phyloP scores from a whole-genome alignment of 2,797 vertebrate species.

The Siniperca obscura region DNA sequence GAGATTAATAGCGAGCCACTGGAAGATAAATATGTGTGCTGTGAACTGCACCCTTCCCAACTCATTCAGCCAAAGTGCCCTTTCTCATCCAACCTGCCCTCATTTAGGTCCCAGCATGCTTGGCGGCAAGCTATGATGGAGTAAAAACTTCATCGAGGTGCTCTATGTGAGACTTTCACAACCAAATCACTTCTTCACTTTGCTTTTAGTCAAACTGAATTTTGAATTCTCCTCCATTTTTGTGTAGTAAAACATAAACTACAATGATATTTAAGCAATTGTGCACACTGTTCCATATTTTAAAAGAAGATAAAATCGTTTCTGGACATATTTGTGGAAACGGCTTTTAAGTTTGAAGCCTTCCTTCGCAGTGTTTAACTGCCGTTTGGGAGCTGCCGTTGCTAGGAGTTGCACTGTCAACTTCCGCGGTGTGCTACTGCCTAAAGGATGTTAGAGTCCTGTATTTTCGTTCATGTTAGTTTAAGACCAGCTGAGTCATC shows the following conservation, averaged over 20 bases:
- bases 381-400: not conserved
- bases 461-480: not conserved
- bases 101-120: slow-evolving; percentile 22
- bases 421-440: not conserved
- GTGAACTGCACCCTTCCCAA: slow-evolving; percentile 22
- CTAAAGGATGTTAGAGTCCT: too few species aligned
- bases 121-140: not conserved
- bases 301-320: not conserved
- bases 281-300: not conserved
- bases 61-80: slow-evolving; percentile 40
- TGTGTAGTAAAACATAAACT: not conserved
- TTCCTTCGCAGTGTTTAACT: not conserved
- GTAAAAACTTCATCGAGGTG: slow-evolving; percentile 2
- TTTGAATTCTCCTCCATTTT: not conserved
- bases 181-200: not conserved
- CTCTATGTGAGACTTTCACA: not conserved
- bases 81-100: slow-evolving; percentile 30
- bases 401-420: not conserved
- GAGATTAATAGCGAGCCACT: slow-evolving; percentile 47
- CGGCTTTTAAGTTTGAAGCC: not conserved
- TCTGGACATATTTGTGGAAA: not conserved
- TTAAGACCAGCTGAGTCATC: not conserved
- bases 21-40: slow-evolving; percentile 41
- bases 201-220: not conserved
- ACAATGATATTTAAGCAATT: not conserved